These are phyloP conservation scores for Meandrusa payeni DNA, from an alignment of 2,888 invertebrate genomes.

Conservation along the genomic window DNA sequence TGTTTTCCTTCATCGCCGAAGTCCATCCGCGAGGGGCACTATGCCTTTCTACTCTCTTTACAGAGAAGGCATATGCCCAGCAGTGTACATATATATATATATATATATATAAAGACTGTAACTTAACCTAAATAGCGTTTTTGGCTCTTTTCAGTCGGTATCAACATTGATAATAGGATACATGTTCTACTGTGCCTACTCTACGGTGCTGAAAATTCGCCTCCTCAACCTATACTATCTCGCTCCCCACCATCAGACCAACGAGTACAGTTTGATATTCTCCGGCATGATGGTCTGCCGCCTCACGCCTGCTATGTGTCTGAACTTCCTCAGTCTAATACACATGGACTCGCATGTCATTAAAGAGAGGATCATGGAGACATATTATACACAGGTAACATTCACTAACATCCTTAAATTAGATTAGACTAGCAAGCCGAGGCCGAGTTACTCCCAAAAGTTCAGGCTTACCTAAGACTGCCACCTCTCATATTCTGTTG, in stretches of 20 bases:
- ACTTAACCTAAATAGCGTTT: no score
- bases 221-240: conserved; percentile 98
- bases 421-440: no score
- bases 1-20: no score
- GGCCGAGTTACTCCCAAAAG: no score
- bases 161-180: conserved; percentile 96
- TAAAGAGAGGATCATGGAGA: conserved; percentile 89
- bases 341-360: conserved; percentile 99
- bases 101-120: no score
- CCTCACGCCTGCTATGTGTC: conserved; percentile 98
- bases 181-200: conserved; percentile 98
- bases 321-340: conserved; percentile 98
- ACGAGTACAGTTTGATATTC: conserved; percentile 99
- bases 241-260: conserved; percentile 98
- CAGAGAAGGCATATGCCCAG: no score
- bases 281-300: conserved; percentile 99
- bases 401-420: background rate
- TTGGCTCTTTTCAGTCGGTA: conserved; percentile 84
- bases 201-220: conserved; percentile 97
- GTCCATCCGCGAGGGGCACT: no score
- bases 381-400: conserved; percentile 94
- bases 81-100: no score
- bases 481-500: no score
- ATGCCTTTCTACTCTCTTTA: no score
- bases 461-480: no score